These are phyloP conservation scores for Metellina segmentata DNA, from an alignment of 2,888 invertebrate genomes.

Conservation along the genomic window DNA sequence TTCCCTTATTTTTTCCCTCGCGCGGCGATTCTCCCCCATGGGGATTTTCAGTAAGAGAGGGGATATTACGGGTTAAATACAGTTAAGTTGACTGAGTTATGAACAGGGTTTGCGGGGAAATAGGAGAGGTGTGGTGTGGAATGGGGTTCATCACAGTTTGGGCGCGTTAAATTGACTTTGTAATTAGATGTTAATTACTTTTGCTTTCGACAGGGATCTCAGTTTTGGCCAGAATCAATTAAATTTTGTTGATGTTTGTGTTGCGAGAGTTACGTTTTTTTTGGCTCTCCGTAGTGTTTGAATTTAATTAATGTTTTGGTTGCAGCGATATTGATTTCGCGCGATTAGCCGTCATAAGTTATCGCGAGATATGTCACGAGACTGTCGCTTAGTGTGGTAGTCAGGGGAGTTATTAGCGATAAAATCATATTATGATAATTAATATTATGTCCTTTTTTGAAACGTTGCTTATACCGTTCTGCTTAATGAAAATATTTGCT, in stretches of 20 bases:
- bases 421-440: neutral
- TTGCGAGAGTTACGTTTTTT: neutral
- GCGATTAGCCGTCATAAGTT: neutral
- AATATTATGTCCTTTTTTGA: neutral
- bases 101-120: neutral
- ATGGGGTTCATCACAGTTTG: slow-evolving; percentile 26
- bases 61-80: slow-evolving; percentile 19
- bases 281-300: neutral
- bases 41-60: neutral
- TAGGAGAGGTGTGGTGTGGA: neutral
- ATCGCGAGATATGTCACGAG: neutral
- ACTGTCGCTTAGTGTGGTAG: neutral
- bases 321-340: neutral
- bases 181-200: slow-evolving; percentile 68
- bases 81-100: slow-evolving; percentile 8
- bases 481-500: neutral
- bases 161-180: slow-evolving; percentile 61
- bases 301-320: slow-evolving; percentile 16
- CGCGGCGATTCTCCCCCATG: neutral
- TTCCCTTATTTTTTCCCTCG: slow-evolving; percentile 10
- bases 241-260: neutral
- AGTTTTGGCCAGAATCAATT: slow-evolving; percentile 13
- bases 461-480: neutral
- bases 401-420: neutral
- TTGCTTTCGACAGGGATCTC: slow-evolving; percentile 10